These are phyloP conservation scores for Tribolium freemani DNA, from an alignment of 2,888 invertebrate species.

Conservation along the genomic window DNA sequence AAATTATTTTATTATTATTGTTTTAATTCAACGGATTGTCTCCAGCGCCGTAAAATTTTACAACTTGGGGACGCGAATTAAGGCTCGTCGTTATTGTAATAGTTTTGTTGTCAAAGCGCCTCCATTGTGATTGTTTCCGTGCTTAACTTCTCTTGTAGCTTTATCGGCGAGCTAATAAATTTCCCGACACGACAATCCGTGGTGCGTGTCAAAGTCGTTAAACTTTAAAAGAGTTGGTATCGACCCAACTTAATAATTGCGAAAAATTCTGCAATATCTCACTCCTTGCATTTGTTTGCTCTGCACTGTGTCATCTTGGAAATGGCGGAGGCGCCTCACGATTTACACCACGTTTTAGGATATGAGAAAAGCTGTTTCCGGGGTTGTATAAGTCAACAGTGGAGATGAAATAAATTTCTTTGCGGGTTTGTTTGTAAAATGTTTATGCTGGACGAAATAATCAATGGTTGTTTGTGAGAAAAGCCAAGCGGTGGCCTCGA, in stretches of 20 bases:
- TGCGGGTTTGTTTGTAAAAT: no score
- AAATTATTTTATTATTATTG: constrained; percentile 21
- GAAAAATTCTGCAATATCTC: constrained; percentile 2
- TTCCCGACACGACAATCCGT: constrained; percentile 28
- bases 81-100: constrained; percentile 24
- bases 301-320: constrained; percentile 14
- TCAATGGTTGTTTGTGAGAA: no score
- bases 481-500: no score
- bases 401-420: no score
- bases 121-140: constrained; percentile 13
- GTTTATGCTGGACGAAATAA: no score
- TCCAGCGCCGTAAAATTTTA: constrained; percentile 12
- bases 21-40: constrained; percentile 1
- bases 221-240: constrained; percentile 12
- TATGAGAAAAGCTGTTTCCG: not conserved
- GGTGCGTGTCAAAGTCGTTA: constrained; percentile 41
- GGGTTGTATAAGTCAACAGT: not conserved
- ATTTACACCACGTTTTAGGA: constrained; percentile 2
- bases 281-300: not conserved
- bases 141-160: constrained; percentile 24
- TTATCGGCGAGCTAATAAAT: constrained; percentile 37
- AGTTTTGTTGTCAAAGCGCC: constrained; percentile 30
- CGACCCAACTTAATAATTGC: constrained; percentile 17
- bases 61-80: not conserved
- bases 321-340: constrained; percentile 31